Evolutionary conservation across 2,797 vertebrate species (phyloP).

Genomic region (Ceryle rudis): DNA sequence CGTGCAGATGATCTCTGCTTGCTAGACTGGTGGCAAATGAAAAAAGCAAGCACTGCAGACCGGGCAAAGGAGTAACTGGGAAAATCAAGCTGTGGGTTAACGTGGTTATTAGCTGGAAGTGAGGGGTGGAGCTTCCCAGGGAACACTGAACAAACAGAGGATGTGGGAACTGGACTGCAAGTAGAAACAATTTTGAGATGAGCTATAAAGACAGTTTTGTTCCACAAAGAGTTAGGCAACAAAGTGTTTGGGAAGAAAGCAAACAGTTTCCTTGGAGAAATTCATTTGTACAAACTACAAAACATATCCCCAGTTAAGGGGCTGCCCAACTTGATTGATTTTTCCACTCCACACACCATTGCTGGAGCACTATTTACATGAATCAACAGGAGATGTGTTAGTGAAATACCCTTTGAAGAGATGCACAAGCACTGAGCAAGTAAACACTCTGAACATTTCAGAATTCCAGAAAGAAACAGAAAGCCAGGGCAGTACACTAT

Average conservation of each 20-base stretch:
- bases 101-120: conserved; percentile 19
- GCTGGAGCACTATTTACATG: background rate
- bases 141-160: conserved; percentile 6
- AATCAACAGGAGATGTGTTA: conserved; percentile 42
- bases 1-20: background rate
- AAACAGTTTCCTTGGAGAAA: conserved; percentile 71
- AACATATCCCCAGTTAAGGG: conserved; percentile 21
- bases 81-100: background rate
- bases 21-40: background rate
- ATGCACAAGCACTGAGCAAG: background rate
- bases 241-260: conserved; percentile 32
- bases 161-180: conserved; percentile 26
- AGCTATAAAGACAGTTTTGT: conserved; percentile 5
- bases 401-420: conserved; percentile 23
- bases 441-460: background rate
- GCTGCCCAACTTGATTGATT: conserved; percentile 67
- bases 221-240: conserved; percentile 14
- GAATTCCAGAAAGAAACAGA: background rate
- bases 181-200: conserved; percentile 37
- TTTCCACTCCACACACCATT: conserved; percentile 50
- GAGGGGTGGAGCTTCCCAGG: conserved; percentile 58
- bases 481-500: background rate
- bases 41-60: background rate
- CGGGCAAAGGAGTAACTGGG: background rate
- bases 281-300: conserved; percentile 15